Evolutionary conservation across 2,888 invertebrate genomes (phyloP), one percentile per base, ranked within the genome.

Genomic region (Oithona nana): DNA sequence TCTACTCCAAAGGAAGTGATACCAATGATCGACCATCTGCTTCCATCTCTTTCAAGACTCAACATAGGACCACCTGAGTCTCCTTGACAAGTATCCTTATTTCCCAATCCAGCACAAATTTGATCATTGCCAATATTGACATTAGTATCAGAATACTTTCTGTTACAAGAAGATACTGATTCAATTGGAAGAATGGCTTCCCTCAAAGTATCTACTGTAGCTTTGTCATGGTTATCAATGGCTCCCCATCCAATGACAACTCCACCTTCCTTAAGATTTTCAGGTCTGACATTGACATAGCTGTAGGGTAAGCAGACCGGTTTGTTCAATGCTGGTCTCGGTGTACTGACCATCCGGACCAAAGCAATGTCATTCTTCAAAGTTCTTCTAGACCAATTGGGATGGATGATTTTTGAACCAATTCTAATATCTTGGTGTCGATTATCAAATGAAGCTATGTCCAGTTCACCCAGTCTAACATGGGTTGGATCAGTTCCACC

Each of bases 351-450:
- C 6, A 28, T 24, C 24, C 20, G n/a, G 16, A 61, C 52, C 4
- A 61, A 8, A 28, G 61, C 61, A n/a, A 61, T 61, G 51, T 61
- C 61, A 52, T 61, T 61, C 29, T 61, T 54, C 8, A 61, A 28
- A 2, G 49, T 50, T 1, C 26, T 28, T 20, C 30, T 52, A 22
- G 20, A 61, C 11, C 28, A 11, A 6, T 24, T 20, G n/a, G n/a
- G n/a, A 26, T 59, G 59, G 22, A 20, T 28, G 6, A 20, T 26
- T 16, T 24, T 22, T 6, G 1, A n/a, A 16, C 1, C 1, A 1
- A 57, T 3, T 4, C 16, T 16, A 11, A 59, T 49, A 29, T 59
- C 59, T 13, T 50, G 26, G 16, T 24, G 59, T 2, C 4, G 24
- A 28, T 24, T 50, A 59, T 59, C 59, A 16, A 50, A 50, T 22